These are phyloP conservation scores for Oscheius sp. DNA, from an alignment of 2,888 invertebrate genomes.

Conservation along the genomic window DNA sequence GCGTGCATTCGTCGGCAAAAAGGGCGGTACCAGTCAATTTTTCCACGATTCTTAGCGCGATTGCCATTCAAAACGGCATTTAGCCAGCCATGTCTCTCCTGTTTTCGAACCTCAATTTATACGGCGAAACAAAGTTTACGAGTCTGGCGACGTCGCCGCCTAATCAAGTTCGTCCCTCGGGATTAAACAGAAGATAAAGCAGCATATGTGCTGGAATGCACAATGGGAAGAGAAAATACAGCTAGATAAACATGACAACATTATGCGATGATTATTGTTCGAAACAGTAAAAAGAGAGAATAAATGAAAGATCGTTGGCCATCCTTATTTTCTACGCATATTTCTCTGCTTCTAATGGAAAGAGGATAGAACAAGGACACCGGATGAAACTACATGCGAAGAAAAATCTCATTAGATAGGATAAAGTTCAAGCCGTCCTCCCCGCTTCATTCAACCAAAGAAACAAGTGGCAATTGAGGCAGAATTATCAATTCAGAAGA, in stretches of 20 bases:
- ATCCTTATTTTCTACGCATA: too few relatives aligned
- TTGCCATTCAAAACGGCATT: not conserved
- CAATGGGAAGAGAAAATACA: conserved; percentile 17
- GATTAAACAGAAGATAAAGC: conserved; percentile 3
- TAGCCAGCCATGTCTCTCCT: not conserved
- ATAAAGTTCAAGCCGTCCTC: too few relatives aligned
- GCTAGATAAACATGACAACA: not conserved
- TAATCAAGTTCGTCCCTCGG: not conserved
- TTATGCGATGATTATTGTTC: not conserved
- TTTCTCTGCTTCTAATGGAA: too few relatives aligned
- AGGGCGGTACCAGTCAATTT: not conserved
- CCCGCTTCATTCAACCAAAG: too few relatives aligned
- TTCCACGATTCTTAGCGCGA: not conserved
- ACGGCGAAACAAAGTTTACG: too few relatives aligned
- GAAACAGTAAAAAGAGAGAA: not conserved
- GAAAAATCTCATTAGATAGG: conserved; percentile 10
- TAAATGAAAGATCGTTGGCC: too few relatives aligned
- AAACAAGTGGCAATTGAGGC: too few relatives aligned
- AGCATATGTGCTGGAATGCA: conserved; percentile 1
- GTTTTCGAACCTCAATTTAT: not conserved
- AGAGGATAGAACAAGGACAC: too few relatives aligned
- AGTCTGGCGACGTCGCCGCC: too few relatives aligned
- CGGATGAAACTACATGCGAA: too few relatives aligned
- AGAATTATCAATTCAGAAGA: too few relatives aligned
- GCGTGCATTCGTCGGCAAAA: not conserved